A percentile compares a stretch with the other conserved stretches of the same genome.
These are phyloP conservation scores for Guaruba guarouba DNA, from an alignment of 2,113 vertebrate genomes.

Conservation along the genomic window DNA sequence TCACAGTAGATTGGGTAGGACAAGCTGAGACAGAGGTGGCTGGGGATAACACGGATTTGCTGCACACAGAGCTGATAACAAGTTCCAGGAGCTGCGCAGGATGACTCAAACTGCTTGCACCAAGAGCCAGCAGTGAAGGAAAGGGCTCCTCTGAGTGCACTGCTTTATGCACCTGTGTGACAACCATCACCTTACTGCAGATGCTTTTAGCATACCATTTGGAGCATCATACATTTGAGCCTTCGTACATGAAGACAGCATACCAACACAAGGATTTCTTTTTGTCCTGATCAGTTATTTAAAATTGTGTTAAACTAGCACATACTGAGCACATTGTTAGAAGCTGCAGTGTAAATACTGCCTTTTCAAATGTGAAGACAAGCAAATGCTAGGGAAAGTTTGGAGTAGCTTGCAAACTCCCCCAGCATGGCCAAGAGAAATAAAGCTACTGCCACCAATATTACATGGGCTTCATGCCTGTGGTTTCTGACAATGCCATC, in stretches of 20 bases:
- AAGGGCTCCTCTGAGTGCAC: neutral
- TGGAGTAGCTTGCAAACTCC: neutral
- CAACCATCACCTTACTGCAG: neutral
- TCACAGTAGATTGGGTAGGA: neutral
- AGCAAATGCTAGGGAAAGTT: neutral
- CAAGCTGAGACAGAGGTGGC: neutral
- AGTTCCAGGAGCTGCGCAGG: neutral
- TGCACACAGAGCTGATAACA: neutral
- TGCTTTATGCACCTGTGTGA: neutral
- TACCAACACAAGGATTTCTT: neutral
- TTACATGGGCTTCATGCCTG: neutral
- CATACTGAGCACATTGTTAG: neutral
- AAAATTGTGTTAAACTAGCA: neutral
- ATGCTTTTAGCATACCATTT: neutral
- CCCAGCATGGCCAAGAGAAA: neutral
- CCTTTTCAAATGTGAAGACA: neutral
- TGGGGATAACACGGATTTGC: neutral
- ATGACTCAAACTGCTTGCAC: fast-evolving
- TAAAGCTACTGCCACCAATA: neutral
- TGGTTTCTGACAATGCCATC: constrained; percentile 19
- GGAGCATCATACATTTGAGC: neutral
- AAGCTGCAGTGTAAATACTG: neutral
- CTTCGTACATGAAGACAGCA: neutral
- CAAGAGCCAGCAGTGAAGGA: neutral
- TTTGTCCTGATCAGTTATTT: neutral